Base-by-base conservation (phyloP, 2,113 vertebrate genomes). In the Carassius gibelio region DNA sequence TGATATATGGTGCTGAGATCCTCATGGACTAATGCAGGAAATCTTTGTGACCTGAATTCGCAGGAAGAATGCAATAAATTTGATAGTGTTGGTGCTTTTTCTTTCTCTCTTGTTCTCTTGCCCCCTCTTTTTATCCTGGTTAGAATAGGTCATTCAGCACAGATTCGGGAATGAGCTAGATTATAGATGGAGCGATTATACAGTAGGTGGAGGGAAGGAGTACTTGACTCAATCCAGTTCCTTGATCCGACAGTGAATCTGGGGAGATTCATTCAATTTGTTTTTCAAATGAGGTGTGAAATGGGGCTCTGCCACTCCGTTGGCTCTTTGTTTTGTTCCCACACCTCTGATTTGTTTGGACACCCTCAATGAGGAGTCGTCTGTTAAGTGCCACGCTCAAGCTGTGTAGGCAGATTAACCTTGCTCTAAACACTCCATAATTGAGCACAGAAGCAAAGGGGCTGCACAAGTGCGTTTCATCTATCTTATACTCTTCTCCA, bases 241-340 rank as follows among this genome's bases (percentile, higher is more conserved):
- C 75, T 68, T 50, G 14, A 89, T 91, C 90, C 90, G 42, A 74
- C 85, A 88, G 89, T 87, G 84, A 48, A 71, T 91, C 89, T 87
- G 84, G 87, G 91, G 93, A 76, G 90, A 93, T 93, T 90, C 87
- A 87, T 93, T 94, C 91, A 93, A 94, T 93, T 93, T 94, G 93
- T 91, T 93, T 94, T 93, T 93, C 88, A 94, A 95, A 95, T 93
- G 92, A 94, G 90, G 90, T 89, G 87, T 93, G 92, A 93, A 93
- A 92, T 72, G 68, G 64, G 23, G 26, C 69, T 66, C 48, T 57
- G 75, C 83, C 75, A 59, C 61, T 85, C 50, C 8, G 42, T 23
- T 21, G 64, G 55, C 55, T 55, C 30, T 77, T 85, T 77, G 79
- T 84, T 78, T 87, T 85, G 85, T 81, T 88, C 85, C 88, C 86